A percentile compares a stretch with the other conserved stretches of the same genome.
phyloP scores from a whole-genome alignment of 1,140 invertebrate species.

The Coptotermes formosanus region DNA sequence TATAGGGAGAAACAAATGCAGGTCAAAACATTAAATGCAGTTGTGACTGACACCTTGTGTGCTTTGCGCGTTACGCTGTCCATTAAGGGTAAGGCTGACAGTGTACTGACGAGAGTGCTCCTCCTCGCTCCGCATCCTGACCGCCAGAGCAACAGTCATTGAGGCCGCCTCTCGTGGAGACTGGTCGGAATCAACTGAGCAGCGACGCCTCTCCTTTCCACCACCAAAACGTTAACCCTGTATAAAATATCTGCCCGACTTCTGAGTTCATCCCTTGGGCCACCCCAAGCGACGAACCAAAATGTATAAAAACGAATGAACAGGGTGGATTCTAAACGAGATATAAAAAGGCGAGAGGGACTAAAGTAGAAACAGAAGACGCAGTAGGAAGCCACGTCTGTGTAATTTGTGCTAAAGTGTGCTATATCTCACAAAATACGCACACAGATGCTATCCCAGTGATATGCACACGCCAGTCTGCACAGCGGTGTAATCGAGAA shows the following conservation, averaged over 20 bases:
- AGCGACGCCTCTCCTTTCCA: background rate
- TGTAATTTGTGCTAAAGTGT: background rate
- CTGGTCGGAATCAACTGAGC: background rate
- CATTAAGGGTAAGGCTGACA: too few species aligned
- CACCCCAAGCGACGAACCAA: background rate
- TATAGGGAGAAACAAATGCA: too few species aligned
- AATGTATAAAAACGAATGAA: conserved; percentile 1
- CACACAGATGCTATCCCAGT: too few species aligned
- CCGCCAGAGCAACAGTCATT: too few species aligned
- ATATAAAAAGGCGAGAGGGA: background rate
- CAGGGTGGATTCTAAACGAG: background rate
- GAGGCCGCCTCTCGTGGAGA: too few species aligned
- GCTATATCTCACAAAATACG: background rate
- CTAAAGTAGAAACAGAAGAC: background rate
- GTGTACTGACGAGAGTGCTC: too few species aligned
- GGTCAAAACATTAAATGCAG: too few species aligned
- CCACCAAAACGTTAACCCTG: background rate
- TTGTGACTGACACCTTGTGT: too few species aligned
- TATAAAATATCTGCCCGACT: background rate
- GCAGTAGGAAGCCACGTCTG: background rate
- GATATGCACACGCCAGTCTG: too few species aligned
- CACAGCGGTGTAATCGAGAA: too few species aligned
- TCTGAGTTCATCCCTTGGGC: background rate
- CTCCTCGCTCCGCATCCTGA: too few species aligned
- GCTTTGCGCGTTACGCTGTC: too few species aligned